Evolutionary conservation across 2,113 vertebrate genomes (phyloP), one percentile per base, ranked within the genome.

Genomic region (Trogon surrucura): DNA sequence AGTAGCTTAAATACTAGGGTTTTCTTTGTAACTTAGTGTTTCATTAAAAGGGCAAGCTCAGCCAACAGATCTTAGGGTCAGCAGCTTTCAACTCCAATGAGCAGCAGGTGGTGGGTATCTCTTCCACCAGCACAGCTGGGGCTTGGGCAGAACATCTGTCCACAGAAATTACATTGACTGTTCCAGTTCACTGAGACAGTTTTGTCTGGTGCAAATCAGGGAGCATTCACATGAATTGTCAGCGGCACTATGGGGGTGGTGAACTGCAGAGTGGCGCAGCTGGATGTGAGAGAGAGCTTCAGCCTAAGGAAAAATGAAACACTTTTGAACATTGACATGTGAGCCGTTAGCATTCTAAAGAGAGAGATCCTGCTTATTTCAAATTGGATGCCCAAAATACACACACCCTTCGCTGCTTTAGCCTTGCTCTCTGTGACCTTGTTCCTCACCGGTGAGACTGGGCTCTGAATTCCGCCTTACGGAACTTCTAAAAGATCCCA

Each of bases 301-400:
- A 88, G 71, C 75, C n/a, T 64, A 36, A 75, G 57, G 53, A 85
- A 51, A n/a, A 72, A 47, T 3, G 6, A 80, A 64, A 84, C 0
- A 0, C 23, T 80, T 79, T 41, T 67, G 47, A 82, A 48, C 27
- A 1, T 8, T 25, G 15, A 56, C 16, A 8, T 1, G 1, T 30
- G 30, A 78, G 51, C 29, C 34, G 14, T 36, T n/a, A 47, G 27
- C 23, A 29, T 13, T 64, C 16, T 51, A 6, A 48, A 71, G 47
- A 71, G 27, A 65, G 29, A 62, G 26, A 25, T 56, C 62, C 58
- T 60, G 38, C 9, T 18, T 84, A 73, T 62, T 34, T 71, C 12
- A 16, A 1, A 3, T 11, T 26, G 9, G 26, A 15, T 19, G 5
- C 69, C 26, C n/a, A 23, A 71, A 82, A 50, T 50, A 32, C 10